Evolutionary conservation across 2,888 invertebrate species (phyloP).

Genomic region (Trichacis sp.): DNA sequence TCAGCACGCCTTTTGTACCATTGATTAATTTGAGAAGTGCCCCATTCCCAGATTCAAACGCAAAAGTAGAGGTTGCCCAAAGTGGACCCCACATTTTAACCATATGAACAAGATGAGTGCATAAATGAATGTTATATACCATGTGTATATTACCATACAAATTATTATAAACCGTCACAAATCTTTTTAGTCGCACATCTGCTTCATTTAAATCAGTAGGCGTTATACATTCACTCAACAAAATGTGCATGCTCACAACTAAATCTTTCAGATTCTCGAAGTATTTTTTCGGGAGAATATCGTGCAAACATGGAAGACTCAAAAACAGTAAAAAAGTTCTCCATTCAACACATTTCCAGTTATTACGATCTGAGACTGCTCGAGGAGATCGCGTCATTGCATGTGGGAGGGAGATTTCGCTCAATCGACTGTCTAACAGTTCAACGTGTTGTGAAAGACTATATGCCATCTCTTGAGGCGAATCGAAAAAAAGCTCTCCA

Average conservation of each 20-base stretch:
- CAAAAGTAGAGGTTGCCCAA: not conserved
- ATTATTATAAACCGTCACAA: not conserved
- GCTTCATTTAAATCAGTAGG: conserved; percentile 1
- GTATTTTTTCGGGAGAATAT: not conserved
- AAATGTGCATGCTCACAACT: conserved; percentile 2
- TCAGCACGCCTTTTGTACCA: not conserved
- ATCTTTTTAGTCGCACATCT: not conserved
- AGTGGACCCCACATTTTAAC: not conserved
- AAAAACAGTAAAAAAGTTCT: conserved; percentile 5
- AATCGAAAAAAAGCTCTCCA: conserved; percentile 3
- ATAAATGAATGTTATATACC: conserved; percentile 4
- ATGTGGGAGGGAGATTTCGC: not conserved
- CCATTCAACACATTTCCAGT: conserved; percentile 1
- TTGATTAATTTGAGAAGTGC: not conserved
- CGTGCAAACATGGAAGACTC: not conserved
- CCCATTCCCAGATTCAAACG: conserved; percentile 1
- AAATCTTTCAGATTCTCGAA: conserved; percentile 3
- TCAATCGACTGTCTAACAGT: not conserved
- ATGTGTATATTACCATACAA: conserved; percentile 5
- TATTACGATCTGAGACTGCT: not conserved
- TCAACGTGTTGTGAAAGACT: not conserved
- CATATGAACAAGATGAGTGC: conserved; percentile 3
- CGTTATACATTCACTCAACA: not conserved
- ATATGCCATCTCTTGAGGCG: not conserved
- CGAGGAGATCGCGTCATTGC: not conserved